phyloP scores from a whole-genome alignment of 2,113 vertebrate genomes.

The Chinchilla lanigera region DNA sequence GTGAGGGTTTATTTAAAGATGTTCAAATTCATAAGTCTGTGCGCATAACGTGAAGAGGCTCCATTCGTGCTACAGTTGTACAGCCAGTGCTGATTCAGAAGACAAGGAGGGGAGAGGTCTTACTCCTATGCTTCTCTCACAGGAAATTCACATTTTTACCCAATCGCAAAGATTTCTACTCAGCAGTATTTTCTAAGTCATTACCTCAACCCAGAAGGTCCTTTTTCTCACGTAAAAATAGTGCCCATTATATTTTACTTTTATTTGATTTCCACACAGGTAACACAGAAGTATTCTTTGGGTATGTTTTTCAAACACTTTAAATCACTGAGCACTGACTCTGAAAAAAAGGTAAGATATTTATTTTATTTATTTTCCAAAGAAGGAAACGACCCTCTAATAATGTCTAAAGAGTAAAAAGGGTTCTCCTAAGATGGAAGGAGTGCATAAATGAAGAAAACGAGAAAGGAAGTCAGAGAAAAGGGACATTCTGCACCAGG shows the following conservation, averaged over 20 bases:
- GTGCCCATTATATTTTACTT: neutral
- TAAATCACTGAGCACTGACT: neutral
- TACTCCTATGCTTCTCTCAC: neutral
- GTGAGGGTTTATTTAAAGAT: neutral
- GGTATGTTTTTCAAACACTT: slow-evolving; percentile 19
- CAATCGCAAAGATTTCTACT: slow-evolving; percentile 20
- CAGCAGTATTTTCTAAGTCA: neutral
- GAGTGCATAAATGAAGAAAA: neutral
- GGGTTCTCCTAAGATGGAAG: neutral
- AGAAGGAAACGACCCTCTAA: neutral
- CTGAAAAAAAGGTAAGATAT: neutral
- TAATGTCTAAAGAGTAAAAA: neutral
- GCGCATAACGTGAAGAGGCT: neutral
- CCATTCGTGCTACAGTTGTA: neutral
- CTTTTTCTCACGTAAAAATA: neutral
- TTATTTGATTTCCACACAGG: neutral
- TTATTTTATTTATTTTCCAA: slow-evolving; percentile 5
- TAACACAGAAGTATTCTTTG: slow-evolving; percentile 11
- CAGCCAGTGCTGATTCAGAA: neutral
- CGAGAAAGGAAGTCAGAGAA: neutral
- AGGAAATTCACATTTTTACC: neutral
- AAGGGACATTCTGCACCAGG: neutral
- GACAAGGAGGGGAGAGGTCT: neutral
- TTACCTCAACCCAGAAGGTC: neutral
- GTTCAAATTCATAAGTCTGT: neutral